Evolutionary conservation across 2,113 vertebrate species (phyloP).

Genomic region (Trematocara marginatum): DNA sequence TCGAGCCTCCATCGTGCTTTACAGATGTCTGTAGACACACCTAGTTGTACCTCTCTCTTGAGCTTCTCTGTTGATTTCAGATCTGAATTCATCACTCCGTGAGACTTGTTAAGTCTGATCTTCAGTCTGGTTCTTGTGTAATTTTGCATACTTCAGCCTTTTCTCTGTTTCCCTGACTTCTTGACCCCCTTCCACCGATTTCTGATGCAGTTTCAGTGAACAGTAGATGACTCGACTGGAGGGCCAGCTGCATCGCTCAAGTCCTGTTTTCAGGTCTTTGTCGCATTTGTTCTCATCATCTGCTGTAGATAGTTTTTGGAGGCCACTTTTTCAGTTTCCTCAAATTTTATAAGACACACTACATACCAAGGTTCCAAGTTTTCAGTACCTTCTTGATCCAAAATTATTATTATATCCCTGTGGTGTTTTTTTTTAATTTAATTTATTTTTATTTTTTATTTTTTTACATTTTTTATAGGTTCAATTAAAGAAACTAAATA

Average conservation of each 20-base stretch:
- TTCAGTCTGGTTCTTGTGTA: background rate
- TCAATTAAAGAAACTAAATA: background rate
- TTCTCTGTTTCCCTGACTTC: background rate
- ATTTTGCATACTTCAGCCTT: background rate
- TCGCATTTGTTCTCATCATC: background rate
- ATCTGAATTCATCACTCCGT: background rate
- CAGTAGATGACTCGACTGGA: fast-evolving
- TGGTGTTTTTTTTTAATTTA: fast-evolving
- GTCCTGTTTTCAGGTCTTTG: background rate
- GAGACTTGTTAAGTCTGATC: background rate
- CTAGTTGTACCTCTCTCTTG: background rate
- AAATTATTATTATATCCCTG: background rate
- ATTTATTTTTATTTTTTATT: fast-evolving
- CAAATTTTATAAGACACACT: background rate
- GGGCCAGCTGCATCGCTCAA: background rate
- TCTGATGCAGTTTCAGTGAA: background rate
- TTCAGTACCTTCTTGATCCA: background rate
- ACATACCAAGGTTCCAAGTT: background rate
- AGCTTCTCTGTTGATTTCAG: background rate
- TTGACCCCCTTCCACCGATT: background rate
- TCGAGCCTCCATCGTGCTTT: fast-evolving
- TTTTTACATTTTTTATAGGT: background rate
- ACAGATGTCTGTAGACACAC: background rate
- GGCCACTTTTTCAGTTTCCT: background rate
- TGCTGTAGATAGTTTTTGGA: background rate